Evolutionary conservation across 92 coral and sea anemone species (phyloP).

Genomic region (Palythoa heliodiscus): DNA sequence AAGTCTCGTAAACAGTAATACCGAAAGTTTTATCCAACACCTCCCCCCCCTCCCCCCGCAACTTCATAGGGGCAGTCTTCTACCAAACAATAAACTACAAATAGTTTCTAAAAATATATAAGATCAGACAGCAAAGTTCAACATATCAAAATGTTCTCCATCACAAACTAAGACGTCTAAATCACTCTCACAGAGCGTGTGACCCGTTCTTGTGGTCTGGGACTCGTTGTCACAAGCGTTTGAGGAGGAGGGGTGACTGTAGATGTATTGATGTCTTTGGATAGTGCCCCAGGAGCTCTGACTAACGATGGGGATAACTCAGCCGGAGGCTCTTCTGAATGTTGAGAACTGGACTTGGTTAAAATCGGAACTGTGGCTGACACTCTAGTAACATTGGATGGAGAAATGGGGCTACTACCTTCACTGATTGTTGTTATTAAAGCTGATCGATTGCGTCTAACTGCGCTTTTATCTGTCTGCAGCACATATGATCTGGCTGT

Average conservation of each 20-base stretch:
- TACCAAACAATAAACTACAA: not conserved
- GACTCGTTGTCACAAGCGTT: no score
- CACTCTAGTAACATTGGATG: not conserved
- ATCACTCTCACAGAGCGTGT: conserved; percentile 48
- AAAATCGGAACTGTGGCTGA: not conserved
- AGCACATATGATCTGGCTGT: conserved; percentile 65
- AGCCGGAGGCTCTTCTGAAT: conserved; percentile 1
- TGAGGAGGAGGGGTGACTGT: no score
- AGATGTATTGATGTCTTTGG: not conserved
- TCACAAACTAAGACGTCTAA: conserved; percentile 4
- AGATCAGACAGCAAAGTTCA: not conserved
- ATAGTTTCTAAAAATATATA: not conserved
- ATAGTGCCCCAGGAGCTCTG: not conserved
- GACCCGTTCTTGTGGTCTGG: no score
- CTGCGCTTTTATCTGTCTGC: conserved; percentile 47
- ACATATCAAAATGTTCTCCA: not conserved
- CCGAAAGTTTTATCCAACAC: conserved; percentile 16
- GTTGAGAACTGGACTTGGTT: conserved; percentile 19
- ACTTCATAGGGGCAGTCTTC: not conserved
- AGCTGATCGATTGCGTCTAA: conserved; percentile 47
- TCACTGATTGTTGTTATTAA: conserved; percentile 36
- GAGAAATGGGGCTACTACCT: conserved; percentile 7
- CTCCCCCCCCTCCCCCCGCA: not conserved
- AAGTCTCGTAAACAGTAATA: no score
- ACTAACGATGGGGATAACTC: conserved; percentile 7